phyloP scores from a whole-genome alignment of 1,140 invertebrate genomes.

The Pseudomyrmex cubaensis region DNA sequence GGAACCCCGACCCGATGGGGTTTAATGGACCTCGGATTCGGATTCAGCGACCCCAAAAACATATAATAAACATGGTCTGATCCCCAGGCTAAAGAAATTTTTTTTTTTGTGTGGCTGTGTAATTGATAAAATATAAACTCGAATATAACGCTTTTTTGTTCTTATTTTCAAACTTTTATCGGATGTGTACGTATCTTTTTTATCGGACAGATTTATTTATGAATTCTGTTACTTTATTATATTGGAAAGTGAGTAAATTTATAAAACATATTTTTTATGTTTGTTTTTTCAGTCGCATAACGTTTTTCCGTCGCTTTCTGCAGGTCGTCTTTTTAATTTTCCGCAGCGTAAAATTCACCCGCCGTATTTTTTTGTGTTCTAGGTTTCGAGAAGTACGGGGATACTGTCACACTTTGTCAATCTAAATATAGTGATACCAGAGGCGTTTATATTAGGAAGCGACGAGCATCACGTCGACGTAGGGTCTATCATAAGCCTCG shows the following conservation, averaged over 20 bases:
- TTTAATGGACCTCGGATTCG: too few relatives aligned
- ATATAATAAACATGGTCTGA: too few relatives aligned
- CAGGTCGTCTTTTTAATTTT: not conserved
- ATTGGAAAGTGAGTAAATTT: not conserved
- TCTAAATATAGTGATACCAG: conserved; percentile 94
- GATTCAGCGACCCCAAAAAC: too few relatives aligned
- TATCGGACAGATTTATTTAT: not conserved
- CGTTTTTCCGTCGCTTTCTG: not conserved
- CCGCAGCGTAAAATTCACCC: not conserved
- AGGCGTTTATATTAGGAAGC: conserved; percentile 94
- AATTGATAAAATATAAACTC: not conserved
- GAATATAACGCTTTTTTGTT: not conserved
- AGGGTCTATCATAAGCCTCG: conserved; percentile 95
- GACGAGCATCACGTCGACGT: conserved; percentile 95
- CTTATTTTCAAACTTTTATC: not conserved
- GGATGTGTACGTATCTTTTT: not conserved
- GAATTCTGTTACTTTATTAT: not conserved
- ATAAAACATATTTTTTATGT: not conserved
- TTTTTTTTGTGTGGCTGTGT: too few relatives aligned
- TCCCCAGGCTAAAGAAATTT: too few relatives aligned
- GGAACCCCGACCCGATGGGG: too few relatives aligned
- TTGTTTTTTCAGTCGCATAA: not conserved
- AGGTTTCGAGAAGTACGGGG: conserved; percentile 94
- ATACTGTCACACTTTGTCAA: conserved; percentile 95
- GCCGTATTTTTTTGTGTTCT: conserved; percentile 74